A percentile compares a stretch with the other conserved stretches of the same genome.
Evolutionary conservation across 2,888 invertebrate genomes (phyloP).

Genomic region (Papilio gigon): DNA sequence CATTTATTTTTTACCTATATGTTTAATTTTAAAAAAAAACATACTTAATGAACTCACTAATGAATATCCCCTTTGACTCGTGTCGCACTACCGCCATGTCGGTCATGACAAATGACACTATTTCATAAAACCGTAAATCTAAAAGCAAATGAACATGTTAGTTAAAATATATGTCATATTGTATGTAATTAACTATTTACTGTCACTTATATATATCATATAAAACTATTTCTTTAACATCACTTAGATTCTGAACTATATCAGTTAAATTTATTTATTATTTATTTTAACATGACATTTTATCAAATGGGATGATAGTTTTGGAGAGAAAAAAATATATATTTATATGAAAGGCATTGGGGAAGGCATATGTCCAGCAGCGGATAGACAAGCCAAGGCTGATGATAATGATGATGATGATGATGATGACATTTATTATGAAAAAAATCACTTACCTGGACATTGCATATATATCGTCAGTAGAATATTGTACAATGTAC

Average conservation of each 20-base stretch:
- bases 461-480: too few species aligned
- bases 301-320: background rate
- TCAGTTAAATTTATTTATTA: slow-evolving; percentile 29
- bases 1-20: slow-evolving; percentile 41
- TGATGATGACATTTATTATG: too few species aligned
- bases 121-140: slow-evolving; percentile 52
- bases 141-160: slow-evolving; percentile 51
- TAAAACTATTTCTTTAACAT: slow-evolving; percentile 46
- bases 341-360: too few species aligned
- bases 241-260: slow-evolving; percentile 25
- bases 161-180: slow-evolving; percentile 28
- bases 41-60: background rate
- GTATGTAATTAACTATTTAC: slow-evolving; percentile 35
- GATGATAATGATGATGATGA: too few species aligned
- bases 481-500: too few species aligned
- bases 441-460: too few species aligned
- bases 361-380: too few species aligned
- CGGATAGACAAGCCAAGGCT: too few species aligned
- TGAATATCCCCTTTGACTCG: slow-evolving; percentile 11
- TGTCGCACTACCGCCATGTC: slow-evolving; percentile 35
- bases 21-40: slow-evolving; percentile 28
- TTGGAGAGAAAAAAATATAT: too few species aligned
- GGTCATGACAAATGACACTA: slow-evolving; percentile 45
- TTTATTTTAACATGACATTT: slow-evolving; percentile 31
- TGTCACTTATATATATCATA: slow-evolving; percentile 52